Evolutionary conservation across 2,888 invertebrate genomes (phyloP).

Genomic region (Coremacera marginata): DNA sequence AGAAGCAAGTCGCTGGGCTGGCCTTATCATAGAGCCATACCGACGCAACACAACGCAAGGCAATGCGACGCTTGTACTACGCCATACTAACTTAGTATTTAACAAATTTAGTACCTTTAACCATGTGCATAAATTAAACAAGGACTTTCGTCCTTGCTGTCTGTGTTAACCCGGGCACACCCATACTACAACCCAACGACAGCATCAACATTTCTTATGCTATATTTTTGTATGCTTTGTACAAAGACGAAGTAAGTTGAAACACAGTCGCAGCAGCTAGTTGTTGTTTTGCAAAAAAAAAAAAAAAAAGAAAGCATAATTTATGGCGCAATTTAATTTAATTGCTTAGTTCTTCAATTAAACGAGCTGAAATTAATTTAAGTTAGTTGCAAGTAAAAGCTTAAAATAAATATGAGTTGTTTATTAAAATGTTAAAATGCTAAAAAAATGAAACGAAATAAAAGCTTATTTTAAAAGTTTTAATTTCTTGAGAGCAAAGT

Average conservation of each 20-base stretch:
- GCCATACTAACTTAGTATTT: neutral
- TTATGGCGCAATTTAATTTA: conserved; percentile 48
- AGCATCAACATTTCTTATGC: neutral
- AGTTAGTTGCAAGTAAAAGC: conserved; percentile 6
- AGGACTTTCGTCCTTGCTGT: neutral
- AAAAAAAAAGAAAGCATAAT: conserved; percentile 32
- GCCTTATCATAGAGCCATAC: no score
- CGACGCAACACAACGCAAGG: no score
- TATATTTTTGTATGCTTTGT: neutral
- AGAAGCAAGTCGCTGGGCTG: no score
- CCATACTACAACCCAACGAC: neutral
- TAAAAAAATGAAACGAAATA: neutral
- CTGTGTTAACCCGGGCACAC: neutral
- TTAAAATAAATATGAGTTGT: conserved; percentile 17
- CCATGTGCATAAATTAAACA: conserved; percentile 35
- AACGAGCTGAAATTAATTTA: conserved; percentile 45
- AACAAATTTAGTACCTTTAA: conserved; percentile 26
- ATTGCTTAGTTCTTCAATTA: conserved; percentile 48
- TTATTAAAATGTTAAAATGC: neutral
- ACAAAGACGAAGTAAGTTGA: neutral
- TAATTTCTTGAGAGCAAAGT: neutral
- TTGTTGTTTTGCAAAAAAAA: conserved; percentile 5
- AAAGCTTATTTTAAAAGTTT: neutral
- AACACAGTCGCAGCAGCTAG: neutral
- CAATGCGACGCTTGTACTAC: neutral